These are phyloP conservation scores for Atherix ibis DNA, from an alignment of 2,888 invertebrate species.

Conservation along the genomic window DNA sequence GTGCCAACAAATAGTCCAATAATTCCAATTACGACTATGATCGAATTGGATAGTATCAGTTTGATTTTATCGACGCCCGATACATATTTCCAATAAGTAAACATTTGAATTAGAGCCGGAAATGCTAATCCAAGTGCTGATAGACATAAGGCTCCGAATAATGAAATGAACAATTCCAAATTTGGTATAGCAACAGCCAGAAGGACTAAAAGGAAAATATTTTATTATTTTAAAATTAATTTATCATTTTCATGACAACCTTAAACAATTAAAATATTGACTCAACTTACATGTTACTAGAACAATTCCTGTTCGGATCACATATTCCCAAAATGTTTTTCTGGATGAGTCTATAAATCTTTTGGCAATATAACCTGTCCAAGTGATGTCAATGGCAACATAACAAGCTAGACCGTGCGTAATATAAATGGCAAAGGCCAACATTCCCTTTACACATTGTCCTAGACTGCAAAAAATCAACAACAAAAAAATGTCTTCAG, in stretches of 20 bases:
- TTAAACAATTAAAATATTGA: constrained; percentile 5
- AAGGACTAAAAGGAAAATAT: constrained; percentile 40
- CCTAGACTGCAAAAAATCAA: constrained; percentile 39
- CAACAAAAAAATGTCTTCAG: no score
- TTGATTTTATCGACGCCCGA: constrained; percentile 38
- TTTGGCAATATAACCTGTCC: constrained; percentile 59
- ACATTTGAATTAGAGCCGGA: constrained; percentile 75
- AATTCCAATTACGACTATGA: constrained; percentile 47
- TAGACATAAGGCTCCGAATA: constrained; percentile 78
- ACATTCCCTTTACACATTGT: constrained; percentile 52
- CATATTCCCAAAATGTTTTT: constrained; percentile 56
- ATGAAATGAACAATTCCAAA: constrained; percentile 61
- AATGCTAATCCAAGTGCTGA: constrained; percentile 80
- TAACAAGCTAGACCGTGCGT: constrained; percentile 90
- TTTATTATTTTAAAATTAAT: background rate
- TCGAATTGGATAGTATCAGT: constrained; percentile 43
- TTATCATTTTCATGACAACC: background rate
- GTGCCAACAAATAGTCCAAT: constrained; percentile 55
- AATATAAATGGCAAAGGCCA: constrained; percentile 72
- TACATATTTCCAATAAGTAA: constrained; percentile 60
- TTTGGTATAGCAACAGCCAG: constrained; percentile 75
- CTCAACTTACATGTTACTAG: constrained; percentile 68
- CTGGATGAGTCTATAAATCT: constrained; percentile 43
- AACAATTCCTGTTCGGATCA: constrained; percentile 60
- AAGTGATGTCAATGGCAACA: constrained; percentile 85